These are phyloP conservation scores for Eubasilissa splendida DNA, from an alignment of 2,888 invertebrate species.

Conservation along the genomic window DNA sequence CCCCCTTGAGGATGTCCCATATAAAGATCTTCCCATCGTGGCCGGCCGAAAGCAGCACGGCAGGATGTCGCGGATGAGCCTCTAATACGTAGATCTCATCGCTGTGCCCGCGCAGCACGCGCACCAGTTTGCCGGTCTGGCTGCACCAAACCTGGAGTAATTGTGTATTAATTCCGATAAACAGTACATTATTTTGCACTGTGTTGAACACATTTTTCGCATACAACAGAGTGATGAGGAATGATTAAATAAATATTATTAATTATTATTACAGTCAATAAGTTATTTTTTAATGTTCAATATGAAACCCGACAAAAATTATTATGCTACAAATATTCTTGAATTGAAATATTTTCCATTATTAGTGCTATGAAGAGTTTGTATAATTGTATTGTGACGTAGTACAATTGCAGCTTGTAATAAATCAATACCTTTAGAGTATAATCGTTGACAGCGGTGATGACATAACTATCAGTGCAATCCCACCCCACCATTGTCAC, in stretches of 20 bases:
- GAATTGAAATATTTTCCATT: too few relatives aligned
- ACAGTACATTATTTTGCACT: not conserved
- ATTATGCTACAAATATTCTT: too few relatives aligned
- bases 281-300: too few relatives aligned
- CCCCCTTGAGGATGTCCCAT: conserved; percentile 83
- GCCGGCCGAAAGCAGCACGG: conserved; percentile 91
- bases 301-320: too few relatives aligned
- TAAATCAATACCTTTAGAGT: conserved; percentile 74
- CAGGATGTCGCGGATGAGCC: conserved; percentile 89
- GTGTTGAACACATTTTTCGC: too few relatives aligned
- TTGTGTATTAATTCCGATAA: not conserved
- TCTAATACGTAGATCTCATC: conserved; percentile 97
- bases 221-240: too few relatives aligned
- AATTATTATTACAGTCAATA: too few relatives aligned
- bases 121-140: conserved; percentile 75
- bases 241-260: too few relatives aligned
- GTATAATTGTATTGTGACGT: too few relatives aligned
- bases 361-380: too few relatives aligned
- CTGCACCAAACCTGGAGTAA: conserved; percentile 83
- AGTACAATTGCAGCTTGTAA: too few relatives aligned
- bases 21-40: conserved; percentile 95
- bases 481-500: conserved; percentile 99
- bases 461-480: conserved; percentile 86
- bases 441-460: conserved; percentile 93
- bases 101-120: conserved; percentile 84